Percentiles rank a stretch among this genome's conserved stretches.
Evolutionary conservation across 2,113 vertebrate species (phyloP).

Genomic region (Scolopax mira): DNA sequence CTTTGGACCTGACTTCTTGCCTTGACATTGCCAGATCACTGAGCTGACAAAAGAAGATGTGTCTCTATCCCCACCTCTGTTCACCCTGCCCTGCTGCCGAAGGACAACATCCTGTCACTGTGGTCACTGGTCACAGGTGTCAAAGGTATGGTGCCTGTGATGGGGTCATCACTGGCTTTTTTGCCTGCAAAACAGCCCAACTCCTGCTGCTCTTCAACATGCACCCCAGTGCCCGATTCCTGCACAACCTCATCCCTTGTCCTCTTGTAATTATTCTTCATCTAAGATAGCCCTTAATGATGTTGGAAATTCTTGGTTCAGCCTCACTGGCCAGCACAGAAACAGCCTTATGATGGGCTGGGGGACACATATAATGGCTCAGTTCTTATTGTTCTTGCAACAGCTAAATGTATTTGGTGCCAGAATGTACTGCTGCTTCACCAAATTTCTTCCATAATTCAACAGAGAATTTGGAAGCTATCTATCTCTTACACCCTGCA

Average conservation of each 20-base stretch:
- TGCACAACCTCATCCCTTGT: background rate
- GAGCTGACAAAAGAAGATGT: background rate
- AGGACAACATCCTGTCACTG: rapidly evolving
- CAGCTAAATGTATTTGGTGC: background rate
- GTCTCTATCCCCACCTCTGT: background rate
- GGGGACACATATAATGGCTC: too few relatives aligned
- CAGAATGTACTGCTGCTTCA: background rate
- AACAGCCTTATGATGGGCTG: background rate
- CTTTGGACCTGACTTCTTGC: rapidly evolving
- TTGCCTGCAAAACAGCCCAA: background rate
- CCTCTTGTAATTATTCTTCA: slow-evolving; percentile 99
- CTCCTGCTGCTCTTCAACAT: background rate
- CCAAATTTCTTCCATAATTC: background rate
- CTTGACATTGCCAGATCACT: background rate
- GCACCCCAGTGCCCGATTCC: background rate
- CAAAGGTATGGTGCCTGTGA: rapidly evolving
- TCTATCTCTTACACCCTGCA: rapidly evolving
- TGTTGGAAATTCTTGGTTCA: slow-evolving; percentile 99
- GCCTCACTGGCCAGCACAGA: slow-evolving; percentile 88
- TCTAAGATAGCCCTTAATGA: slow-evolving; percentile 99
- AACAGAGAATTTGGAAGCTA: background rate
- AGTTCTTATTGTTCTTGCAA: background rate
- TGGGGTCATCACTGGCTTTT: background rate
- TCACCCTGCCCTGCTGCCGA: background rate
- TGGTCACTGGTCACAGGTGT: background rate